phyloP scores from a whole-genome alignment of 2,888 invertebrate species.

The Nomada goodeniana region DNA sequence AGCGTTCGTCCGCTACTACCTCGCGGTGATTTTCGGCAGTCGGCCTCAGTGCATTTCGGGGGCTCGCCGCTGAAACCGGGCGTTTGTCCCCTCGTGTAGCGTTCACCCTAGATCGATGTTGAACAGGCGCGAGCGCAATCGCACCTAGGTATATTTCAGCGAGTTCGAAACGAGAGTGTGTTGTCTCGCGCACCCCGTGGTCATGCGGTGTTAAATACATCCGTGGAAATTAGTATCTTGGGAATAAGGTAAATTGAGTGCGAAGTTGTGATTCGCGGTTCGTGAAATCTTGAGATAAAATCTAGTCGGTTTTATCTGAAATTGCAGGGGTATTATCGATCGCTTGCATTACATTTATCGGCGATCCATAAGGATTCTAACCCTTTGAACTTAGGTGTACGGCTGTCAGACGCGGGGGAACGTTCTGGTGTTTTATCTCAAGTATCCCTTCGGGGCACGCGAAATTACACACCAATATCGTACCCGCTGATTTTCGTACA shows the following conservation, averaged over 20 bases:
- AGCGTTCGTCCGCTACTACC: constrained; percentile 48
- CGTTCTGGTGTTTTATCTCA: neutral
- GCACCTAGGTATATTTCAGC: too few species aligned
- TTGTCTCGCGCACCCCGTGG: too few species aligned
- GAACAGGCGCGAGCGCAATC: too few species aligned
- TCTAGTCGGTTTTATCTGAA: too few species aligned
- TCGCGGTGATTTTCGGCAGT: constrained; percentile 53
- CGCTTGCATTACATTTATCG: neutral
- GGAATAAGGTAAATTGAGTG: too few species aligned
- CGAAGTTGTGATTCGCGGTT: too few species aligned
- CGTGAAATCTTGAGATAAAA: too few species aligned
- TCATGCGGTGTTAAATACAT: too few species aligned
- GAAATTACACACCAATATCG: constrained; percentile 10
- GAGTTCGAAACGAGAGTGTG: too few species aligned
- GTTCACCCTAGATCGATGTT: neutral
- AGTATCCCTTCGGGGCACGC: constrained; percentile 15
- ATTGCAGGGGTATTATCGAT: too few species aligned
- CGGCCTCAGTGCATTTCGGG: neutral
- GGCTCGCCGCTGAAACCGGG: neutral
- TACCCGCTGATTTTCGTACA: constrained; percentile 28
- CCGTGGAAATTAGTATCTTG: too few species aligned
- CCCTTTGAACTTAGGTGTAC: neutral
- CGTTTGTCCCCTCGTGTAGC: neutral
- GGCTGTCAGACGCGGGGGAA: neutral
- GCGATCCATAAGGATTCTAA: neutral